Conservation (phyloP, 2,113 vertebrate species). For the Urocynchramus pylzowi region DNA sequence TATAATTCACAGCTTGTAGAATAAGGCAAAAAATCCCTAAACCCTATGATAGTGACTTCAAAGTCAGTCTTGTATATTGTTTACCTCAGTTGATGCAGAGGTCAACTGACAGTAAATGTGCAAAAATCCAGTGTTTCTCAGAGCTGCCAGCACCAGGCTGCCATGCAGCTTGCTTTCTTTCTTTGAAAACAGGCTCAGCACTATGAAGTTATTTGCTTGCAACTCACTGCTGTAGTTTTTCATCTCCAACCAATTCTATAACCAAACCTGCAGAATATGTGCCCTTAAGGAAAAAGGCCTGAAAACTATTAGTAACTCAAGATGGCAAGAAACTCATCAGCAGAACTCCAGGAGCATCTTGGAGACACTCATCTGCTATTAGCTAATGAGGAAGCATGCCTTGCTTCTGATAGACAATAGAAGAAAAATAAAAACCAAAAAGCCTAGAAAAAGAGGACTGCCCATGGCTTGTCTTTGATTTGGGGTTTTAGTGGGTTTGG, state of each 20-base stretch:
- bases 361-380: neutral
- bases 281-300: neutral
- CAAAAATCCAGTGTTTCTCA: neutral
- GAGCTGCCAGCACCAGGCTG: neutral
- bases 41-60: fast-evolving
- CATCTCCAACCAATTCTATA: neutral
- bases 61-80: neutral
- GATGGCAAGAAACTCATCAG: neutral
- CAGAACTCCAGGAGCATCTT: neutral
- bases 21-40: neutral
- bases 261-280: neutral
- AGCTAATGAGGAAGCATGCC: neutral
- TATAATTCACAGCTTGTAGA: neutral
- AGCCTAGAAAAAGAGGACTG: neutral
- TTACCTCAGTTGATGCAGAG: neutral
- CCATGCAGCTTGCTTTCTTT: neutral
- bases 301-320: neutral
- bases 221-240: neutral
- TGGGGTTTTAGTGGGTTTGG: neutral
- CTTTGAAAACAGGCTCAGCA: neutral
- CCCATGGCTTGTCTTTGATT: neutral
- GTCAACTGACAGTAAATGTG: neutral
- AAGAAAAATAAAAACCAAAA: neutral
- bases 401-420: neutral
- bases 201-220: neutral